phyloP scores from a whole-genome alignment of 2,888 invertebrate genomes.

The Ichneumon xanthorius region DNA sequence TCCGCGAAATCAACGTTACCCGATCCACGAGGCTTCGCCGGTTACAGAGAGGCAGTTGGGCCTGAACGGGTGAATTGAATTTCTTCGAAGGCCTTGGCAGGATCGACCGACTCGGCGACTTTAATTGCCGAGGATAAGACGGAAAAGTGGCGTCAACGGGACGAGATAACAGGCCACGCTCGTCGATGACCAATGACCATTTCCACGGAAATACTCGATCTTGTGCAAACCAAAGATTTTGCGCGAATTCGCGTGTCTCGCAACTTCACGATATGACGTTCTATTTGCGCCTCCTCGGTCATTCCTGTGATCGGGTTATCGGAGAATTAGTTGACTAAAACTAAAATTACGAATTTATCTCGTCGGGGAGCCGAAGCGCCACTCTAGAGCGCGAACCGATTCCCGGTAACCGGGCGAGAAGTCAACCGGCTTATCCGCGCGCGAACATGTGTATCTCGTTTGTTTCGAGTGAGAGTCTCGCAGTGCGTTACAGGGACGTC shows the following conservation, averaged over 20 bases:
- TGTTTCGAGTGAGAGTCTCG: constrained; percentile 45
- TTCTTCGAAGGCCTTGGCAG: constrained; percentile 37
- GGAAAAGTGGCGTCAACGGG: constrained; percentile 12
- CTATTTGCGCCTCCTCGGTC: constrained; percentile 8
- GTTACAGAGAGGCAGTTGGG: constrained; percentile 13
- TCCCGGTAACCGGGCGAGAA: constrained; percentile 20
- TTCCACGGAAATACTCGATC: constrained; percentile 2
- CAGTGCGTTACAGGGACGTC: constrained; percentile 35
- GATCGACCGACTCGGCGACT: background rate
- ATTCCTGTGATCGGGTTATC: constrained; percentile 17
- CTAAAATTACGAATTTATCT: constrained; percentile 43
- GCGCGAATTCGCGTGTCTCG: background rate
- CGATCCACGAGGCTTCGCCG: constrained; percentile 40
- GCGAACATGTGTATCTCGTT: constrained; percentile 62
- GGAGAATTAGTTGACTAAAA: constrained; percentile 12
- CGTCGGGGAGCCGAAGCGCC: constrained; percentile 6
- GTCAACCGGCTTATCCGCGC: constrained; percentile 20
- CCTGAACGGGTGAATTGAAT: constrained; percentile 49
- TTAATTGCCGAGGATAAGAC: constrained; percentile 4
- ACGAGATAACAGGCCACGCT: background rate
- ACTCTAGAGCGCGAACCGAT: constrained; percentile 17
- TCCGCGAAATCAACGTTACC: constrained; percentile 12
- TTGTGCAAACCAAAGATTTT: background rate
- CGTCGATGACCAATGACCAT: constrained; percentile 9
- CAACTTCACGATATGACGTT: background rate